phyloP scores from a whole-genome alignment of 1,140 invertebrate genomes.

The Pissodes strobi region DNA sequence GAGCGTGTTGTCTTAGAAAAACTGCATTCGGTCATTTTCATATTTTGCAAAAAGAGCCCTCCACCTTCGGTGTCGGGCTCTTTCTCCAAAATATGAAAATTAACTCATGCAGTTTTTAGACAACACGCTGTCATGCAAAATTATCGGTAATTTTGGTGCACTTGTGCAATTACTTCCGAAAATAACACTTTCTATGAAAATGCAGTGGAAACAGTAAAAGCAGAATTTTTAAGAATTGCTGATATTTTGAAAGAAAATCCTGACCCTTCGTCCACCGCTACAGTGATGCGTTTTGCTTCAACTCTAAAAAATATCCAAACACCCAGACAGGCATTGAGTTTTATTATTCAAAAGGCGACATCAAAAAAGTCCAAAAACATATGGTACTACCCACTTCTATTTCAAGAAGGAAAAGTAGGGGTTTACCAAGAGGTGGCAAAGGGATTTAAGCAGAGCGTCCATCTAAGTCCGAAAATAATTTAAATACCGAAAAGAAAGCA shows the following conservation, averaged over 20 bases:
- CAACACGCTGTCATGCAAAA: too few relatives aligned
- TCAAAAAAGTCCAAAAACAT: conserved; percentile 6
- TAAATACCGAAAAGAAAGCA: conserved; percentile 2
- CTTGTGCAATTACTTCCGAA: too few relatives aligned
- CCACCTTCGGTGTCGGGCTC: too few relatives aligned
- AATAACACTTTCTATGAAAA: background rate
- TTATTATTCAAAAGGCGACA: conserved; percentile 6
- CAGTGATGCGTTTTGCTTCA: conserved; percentile 2
- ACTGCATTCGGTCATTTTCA: too few relatives aligned
- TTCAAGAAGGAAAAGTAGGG: conserved; percentile 5
- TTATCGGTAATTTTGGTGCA: too few relatives aligned
- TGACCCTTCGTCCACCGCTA: background rate
- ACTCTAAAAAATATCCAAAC: conserved; percentile 1
- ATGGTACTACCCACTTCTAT: background rate
- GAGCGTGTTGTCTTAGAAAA: too few relatives aligned
- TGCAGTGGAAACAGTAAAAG: conserved; percentile 4
- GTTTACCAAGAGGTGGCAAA: background rate
- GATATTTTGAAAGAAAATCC: conserved; percentile 5
- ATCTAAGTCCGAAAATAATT: conserved; percentile 5
- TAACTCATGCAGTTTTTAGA: too few relatives aligned
- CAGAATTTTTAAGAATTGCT: conserved; percentile 3
- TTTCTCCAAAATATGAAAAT: too few relatives aligned
- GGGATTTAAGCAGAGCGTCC: background rate
- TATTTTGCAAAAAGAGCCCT: too few relatives aligned
- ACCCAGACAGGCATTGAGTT: conserved; percentile 1